phyloP scores from a whole-genome alignment of 2,888 invertebrate genomes.

The Colletes collaris region DNA sequence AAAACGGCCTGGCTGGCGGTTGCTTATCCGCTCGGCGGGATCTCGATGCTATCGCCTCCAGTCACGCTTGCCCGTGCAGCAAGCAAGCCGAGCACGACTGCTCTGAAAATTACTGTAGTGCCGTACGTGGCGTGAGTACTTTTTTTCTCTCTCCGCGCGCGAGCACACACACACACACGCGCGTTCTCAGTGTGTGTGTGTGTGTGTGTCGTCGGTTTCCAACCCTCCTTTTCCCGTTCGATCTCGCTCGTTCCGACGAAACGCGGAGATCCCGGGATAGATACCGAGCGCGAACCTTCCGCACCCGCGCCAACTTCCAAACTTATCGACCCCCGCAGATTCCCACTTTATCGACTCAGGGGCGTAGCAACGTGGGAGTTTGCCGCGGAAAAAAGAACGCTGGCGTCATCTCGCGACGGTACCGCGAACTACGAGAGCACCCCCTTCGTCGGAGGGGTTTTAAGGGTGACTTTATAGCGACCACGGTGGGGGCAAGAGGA shows the following conservation, averaged over 20 bases:
- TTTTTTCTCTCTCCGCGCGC: slow-evolving; percentile 59
- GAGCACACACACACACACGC: slow-evolving; percentile 28
- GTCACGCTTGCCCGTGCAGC: slow-evolving; percentile 78
- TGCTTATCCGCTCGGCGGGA: slow-evolving; percentile 76
- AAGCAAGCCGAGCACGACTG: slow-evolving; percentile 72
- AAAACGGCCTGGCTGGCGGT: slow-evolving; percentile 74
- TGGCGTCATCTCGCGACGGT: slow-evolving; percentile 76
- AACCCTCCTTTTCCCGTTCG: slow-evolving; percentile 44
- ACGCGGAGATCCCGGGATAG: slow-evolving; percentile 47
- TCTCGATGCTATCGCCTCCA: slow-evolving; percentile 78
- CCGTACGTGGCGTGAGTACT: slow-evolving; percentile 73
- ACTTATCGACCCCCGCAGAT: slow-evolving; percentile 47
- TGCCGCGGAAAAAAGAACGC: slow-evolving; percentile 63
- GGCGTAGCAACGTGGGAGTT: slow-evolving; percentile 36
- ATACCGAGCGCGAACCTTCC: slow-evolving; percentile 31
- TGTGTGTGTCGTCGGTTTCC: slow-evolving; percentile 42
- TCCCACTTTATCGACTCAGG: slow-evolving; percentile 75
- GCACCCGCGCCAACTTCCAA: slow-evolving; percentile 41
- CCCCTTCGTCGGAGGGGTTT: slow-evolving; percentile 62
- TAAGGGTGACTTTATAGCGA: slow-evolving; percentile 52
- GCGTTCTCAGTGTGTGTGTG: not conserved
- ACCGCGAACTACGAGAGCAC: slow-evolving; percentile 61
- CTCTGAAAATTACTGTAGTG: slow-evolving; percentile 74
- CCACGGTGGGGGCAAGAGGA: slow-evolving; percentile 24
- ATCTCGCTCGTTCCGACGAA: slow-evolving; percentile 62